Base-by-base conservation (phyloP, 2,888 invertebrate genomes). In the Spilarctia lutea region DNA sequence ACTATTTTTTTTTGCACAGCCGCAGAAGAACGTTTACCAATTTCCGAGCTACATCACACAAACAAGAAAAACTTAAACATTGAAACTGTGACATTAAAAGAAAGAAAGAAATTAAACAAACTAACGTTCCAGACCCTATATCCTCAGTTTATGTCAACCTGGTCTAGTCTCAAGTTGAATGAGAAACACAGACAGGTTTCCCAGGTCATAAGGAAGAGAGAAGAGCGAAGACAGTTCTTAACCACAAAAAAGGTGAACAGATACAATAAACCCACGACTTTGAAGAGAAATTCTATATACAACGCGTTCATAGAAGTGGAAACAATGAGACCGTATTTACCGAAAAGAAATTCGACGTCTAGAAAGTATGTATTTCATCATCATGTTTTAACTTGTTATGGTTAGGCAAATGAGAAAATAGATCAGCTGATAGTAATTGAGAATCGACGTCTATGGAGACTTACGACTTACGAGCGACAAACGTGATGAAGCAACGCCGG, bases 101-200 rank as follows among this genome's bases (percentile, higher is more conserved):
- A 11, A 10, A 60, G 69, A 27, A 39, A 20, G n/a, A 69, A 56
- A 35, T 13, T n/a, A 13, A 69, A 63, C 6, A 63, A 39, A 35
- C 18, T 69, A 0, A 69, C 69, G 20, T 69, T 69, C 39, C 69
- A 35, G 18, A 69, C 69, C 24, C 20, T 69, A 27, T 69, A 69
- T 18, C 69, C 69, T 10, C 35, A 69, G 39, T 69, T 69, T 27
- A 18, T 69, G 35, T 39, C 56, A 39, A 35, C 33, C 10, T 60
- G 69, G 69, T 56, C 69, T 27, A 60, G 45, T 4, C 13, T 48
- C 2, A 68, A 68, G 20, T 20, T 20, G 3, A 45, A 33, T 24
- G 45, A 3, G 30, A 48, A 27, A 16, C 35, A 27, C 4, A 60
- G n/a, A 27, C 56, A 35, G 7, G 16, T 30, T 60, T 0, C 27